Percentiles rank a stretch among this genome's conserved stretches.
Evolutionary conservation across 1,140 invertebrate genomes (phyloP).

Genomic region (Gyrodactylus salaris): DNA sequence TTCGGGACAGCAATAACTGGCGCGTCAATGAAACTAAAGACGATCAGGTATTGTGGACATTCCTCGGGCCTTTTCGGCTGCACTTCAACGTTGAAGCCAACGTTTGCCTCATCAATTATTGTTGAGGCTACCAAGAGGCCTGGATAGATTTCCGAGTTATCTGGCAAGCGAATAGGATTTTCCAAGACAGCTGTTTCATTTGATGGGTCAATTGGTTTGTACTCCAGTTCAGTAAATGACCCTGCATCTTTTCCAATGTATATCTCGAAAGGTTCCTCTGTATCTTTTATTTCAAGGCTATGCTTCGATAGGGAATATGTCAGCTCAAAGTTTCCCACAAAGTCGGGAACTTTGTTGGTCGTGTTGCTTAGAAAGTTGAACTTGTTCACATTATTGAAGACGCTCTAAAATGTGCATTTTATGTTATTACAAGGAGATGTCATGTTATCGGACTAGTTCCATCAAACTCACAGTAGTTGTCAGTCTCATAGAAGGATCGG

Average conservation of each 20-base stretch:
- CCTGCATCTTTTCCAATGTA: background rate
- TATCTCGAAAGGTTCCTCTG: background rate
- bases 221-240: background rate
- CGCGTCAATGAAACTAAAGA: background rate
- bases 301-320: background rate
- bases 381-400: background rate
- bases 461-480: background rate
- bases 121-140: background rate
- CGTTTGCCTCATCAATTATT: background rate
- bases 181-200: background rate
- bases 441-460: too few species aligned
- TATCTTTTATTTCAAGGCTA: background rate
- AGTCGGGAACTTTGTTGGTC: background rate
- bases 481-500: background rate
- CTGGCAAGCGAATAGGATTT: background rate
- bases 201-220: background rate
- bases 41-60: background rate
- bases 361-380: background rate
- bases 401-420: background rate
- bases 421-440: background rate
- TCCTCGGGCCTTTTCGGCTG: background rate
- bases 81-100: background rate
- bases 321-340: background rate
- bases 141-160: background rate
- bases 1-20: background rate